A percentile compares a stretch with the other conserved stretches of the same genome.
Conservation (phyloP, 2,797 vertebrate species). For the Nannoperca obscura region DNA sequence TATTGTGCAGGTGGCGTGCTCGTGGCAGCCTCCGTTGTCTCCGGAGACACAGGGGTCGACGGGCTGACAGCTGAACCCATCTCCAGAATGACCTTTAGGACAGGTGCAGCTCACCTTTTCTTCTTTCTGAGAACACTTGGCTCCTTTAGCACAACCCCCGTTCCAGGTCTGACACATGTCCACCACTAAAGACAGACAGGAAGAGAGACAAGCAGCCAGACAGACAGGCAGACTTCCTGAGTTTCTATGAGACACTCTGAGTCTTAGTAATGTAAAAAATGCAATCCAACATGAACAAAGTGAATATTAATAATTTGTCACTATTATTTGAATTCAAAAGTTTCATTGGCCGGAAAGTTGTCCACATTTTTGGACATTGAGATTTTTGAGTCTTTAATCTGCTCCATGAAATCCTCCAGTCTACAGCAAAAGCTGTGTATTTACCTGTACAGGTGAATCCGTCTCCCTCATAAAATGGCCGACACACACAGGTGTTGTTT, state of each 20-base stretch:
- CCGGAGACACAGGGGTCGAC: slow-evolving; percentile 87
- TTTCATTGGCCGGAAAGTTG: too few species aligned
- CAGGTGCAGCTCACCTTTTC: slow-evolving; percentile 90
- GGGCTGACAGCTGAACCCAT: slow-evolving; percentile 88
- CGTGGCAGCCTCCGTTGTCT: slow-evolving; percentile 91
- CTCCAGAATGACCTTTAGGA: slow-evolving; percentile 87
- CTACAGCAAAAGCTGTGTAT: neutral
- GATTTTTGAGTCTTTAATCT: too few species aligned
- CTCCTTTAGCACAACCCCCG: slow-evolving; percentile 88
- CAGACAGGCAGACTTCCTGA: neutral
- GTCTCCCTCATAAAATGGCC: slow-evolving; percentile 89
- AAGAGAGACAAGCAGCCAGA: too few species aligned
- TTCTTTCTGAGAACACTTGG: slow-evolving; percentile 87
- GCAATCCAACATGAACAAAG: neutral
- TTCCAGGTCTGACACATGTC: slow-evolving; percentile 90
- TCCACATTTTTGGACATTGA: too few species aligned
- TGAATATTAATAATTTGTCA: too few species aligned
- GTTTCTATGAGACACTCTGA: too few species aligned
- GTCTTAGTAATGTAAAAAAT: too few species aligned
- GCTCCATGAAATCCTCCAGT: too few species aligned
- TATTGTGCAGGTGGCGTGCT: slow-evolving; percentile 93
- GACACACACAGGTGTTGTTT: slow-evolving; percentile 92
- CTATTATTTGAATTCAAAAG: too few species aligned
- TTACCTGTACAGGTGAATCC: slow-evolving; percentile 91
- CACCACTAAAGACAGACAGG: slow-evolving; percentile 75